phyloP scores from a whole-genome alignment of 92 coral and sea anemone genomes.

The Micromussa lordhowensis region DNA sequence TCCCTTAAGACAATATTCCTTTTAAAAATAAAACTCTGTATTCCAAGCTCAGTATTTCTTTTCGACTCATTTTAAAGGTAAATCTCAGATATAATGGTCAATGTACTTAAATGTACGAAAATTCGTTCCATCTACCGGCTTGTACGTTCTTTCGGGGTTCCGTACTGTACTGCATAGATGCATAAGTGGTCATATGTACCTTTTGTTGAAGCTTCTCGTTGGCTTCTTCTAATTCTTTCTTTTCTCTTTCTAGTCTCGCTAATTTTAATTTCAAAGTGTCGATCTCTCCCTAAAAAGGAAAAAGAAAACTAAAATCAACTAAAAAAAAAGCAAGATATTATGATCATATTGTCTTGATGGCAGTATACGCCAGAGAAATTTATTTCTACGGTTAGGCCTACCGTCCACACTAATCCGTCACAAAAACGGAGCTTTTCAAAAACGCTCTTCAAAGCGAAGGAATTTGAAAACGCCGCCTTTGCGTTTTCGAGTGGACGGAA shows the following conservation, averaged over 20 bases:
- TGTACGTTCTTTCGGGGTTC: neutral
- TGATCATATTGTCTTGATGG: no score
- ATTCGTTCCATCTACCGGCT: neutral
- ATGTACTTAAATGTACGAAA: neutral
- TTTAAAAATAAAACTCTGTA: neutral
- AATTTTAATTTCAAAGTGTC: slow-evolving; percentile 79
- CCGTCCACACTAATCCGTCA: no score
- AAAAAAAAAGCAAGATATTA: no score
- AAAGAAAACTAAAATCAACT: neutral
- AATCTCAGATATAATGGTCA: neutral
- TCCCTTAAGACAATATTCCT: neutral
- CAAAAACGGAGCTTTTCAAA: no score
- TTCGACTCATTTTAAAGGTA: neutral
- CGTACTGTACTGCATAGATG: neutral
- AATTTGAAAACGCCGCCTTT: no score
- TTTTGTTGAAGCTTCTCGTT: slow-evolving; percentile 85
- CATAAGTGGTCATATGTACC: slow-evolving; percentile 39
- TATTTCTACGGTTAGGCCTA: no score
- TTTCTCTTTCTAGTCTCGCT: slow-evolving; percentile 80
- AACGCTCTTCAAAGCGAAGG: no score
- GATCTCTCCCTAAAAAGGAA: slow-evolving; percentile 75
- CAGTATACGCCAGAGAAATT: no score
- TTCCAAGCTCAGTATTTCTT: neutral
- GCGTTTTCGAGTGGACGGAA: no score
- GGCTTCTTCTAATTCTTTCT: slow-evolving; percentile 74